Percentiles rank a stretch among this genome's conserved stretches.
Evolutionary conservation across 2,113 vertebrate species (phyloP).

Genomic region (Corythornis cristatus): DNA sequence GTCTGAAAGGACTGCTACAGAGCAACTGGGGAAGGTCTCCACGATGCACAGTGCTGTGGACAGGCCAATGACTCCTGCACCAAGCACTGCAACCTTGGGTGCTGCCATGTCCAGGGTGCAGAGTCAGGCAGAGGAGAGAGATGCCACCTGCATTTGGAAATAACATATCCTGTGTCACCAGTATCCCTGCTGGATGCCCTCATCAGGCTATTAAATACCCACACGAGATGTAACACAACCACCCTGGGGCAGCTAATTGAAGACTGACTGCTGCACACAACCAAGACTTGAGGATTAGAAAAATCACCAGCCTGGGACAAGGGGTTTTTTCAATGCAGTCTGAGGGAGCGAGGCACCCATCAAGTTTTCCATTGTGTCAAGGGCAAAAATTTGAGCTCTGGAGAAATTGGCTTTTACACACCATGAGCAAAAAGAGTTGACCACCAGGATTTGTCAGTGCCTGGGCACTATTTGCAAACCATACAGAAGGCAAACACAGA

Average conservation of each 20-base stretch:
- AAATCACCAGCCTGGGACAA: not conserved
- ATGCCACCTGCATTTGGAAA: not conserved
- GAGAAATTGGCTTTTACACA: not conserved
- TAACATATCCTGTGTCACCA: not conserved
- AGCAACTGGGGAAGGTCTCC: conserved; percentile 76
- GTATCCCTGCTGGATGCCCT: rapidly evolving
- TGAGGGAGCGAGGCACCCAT: rapidly evolving
- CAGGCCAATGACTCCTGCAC: conserved; percentile 87
- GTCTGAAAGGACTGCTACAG: conserved; percentile 83
- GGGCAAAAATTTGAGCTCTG: not conserved
- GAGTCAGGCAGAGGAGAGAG: not conserved
- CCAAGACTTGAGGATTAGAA: not conserved
- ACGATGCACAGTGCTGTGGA: conserved; percentile 86
- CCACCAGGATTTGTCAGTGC: not conserved
- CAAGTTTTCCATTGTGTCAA: rapidly evolving
- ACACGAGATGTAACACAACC: not conserved
- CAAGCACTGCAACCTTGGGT: conserved; percentile 80
- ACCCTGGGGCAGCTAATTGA: not conserved
- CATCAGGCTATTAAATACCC: not conserved
- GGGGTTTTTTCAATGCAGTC: not conserved
- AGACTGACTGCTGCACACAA: not conserved
- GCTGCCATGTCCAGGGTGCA: conserved; percentile 47
- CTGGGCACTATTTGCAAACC: not conserved
- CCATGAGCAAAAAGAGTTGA: not conserved
- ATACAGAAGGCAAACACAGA: not conserved